A percentile compares a stretch with the other conserved stretches of the same genome.
phyloP scores from a whole-genome alignment of 2,888 invertebrate genomes.

The Dicyrtoma fusca region DNA sequence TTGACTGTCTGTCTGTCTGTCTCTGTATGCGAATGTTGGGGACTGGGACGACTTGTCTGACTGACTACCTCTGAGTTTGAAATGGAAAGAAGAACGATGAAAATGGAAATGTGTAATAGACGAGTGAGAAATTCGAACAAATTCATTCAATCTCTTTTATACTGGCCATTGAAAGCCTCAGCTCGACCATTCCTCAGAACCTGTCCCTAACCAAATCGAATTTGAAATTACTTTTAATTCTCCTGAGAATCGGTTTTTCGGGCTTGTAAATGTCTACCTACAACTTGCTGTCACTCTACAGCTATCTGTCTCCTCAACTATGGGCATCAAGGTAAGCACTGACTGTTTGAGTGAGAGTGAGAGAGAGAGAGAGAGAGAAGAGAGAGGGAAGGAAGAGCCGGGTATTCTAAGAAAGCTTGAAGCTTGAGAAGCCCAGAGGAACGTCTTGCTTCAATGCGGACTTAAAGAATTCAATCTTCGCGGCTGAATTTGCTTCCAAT shows the following conservation, averaged over 20 bases:
- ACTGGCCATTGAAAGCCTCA: slow-evolving; percentile 46
- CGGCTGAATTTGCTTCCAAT: slow-evolving; percentile 13
- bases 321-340: slow-evolving; percentile 21
- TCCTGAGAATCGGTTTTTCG: slow-evolving; percentile 47
- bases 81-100: slow-evolving; percentile 32
- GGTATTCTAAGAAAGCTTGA: neutral
- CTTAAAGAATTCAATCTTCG: slow-evolving; percentile 23
- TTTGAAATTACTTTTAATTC: slow-evolving; percentile 55
- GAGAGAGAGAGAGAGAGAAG: neutral
- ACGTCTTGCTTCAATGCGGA: slow-evolving; percentile 15
- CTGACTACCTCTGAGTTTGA: neutral
- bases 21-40: neutral
- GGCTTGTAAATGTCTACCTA: slow-evolving; percentile 46
- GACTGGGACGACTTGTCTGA: slow-evolving; percentile 5
- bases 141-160: slow-evolving; percentile 49
- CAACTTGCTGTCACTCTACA: slow-evolving; percentile 32
- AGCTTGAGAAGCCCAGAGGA: slow-evolving; percentile 11
- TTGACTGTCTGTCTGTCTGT: neutral
- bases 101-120: slow-evolving; percentile 49
- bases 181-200: slow-evolving; percentile 48
- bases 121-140: slow-evolving; percentile 50
- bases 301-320: slow-evolving; percentile 24
- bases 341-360: neutral
- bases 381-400: neutral
- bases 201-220: slow-evolving; percentile 52